These are phyloP conservation scores for Galerucella pusilla DNA, from an alignment of 2,888 invertebrate genomes.

Conservation along the genomic window DNA sequence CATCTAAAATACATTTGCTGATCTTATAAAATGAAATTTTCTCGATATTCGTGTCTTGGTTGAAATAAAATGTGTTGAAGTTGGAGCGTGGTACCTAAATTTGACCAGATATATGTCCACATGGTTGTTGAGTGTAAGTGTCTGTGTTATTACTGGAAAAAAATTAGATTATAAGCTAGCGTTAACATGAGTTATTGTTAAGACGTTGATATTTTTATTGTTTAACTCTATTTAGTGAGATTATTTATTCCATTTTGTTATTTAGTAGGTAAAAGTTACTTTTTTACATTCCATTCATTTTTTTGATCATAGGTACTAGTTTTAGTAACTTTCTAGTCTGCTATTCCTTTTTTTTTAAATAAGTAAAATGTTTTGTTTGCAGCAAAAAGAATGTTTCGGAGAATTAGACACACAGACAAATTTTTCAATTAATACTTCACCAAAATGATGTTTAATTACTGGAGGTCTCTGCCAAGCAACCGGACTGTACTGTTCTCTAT, in stretches of 20 bases:
- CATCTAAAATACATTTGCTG: background rate
- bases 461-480: too few species aligned
- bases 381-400: slow-evolving; percentile 11
- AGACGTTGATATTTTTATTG: slow-evolving; percentile 20
- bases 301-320: background rate
- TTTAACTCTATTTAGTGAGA: slow-evolving; percentile 34
- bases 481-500: too few species aligned
- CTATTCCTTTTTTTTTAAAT: background rate
- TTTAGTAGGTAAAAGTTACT: slow-evolving; percentile 25
- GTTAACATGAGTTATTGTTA: slow-evolving; percentile 22
- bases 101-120: slow-evolving; percentile 19
- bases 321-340: background rate
- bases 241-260: slow-evolving; percentile 34
- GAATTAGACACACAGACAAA: slow-evolving; percentile 18
- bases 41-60: background rate
- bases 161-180: slow-evolving; percentile 25
- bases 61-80: slow-evolving; percentile 9
- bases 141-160: slow-evolving; percentile 29
- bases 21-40: background rate
- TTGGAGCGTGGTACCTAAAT: slow-evolving; percentile 17
- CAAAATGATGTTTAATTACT: background rate
- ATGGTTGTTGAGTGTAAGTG: slow-evolving; percentile 27
- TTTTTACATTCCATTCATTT: slow-evolving; percentile 18
- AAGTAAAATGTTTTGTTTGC: slow-evolving; percentile 3
- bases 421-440: slow-evolving; percentile 16